A percentile compares a stretch with the other conserved stretches of the same genome.
These are phyloP conservation scores for Cheilosia urbana DNA, from an alignment of 2,888 invertebrate species.

Conservation along the genomic window DNA sequence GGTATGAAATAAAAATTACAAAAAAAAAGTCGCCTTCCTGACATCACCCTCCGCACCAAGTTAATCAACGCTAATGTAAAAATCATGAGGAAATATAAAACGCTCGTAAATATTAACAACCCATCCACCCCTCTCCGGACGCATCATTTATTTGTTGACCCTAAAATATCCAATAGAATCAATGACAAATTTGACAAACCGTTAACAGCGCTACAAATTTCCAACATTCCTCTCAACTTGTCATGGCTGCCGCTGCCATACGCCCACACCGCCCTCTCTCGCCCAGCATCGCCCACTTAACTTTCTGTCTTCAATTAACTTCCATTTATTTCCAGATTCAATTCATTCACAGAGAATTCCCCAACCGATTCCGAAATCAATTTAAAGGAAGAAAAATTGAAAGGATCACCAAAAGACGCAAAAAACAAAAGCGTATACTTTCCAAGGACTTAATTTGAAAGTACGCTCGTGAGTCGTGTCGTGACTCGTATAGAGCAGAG, in stretches of 20 bases:
- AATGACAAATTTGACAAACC: slow-evolving; percentile 63
- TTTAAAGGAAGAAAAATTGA: slow-evolving; percentile 67
- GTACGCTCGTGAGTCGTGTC: slow-evolving; percentile 39
- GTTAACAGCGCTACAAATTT: slow-evolving; percentile 48
- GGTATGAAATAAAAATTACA: no score
- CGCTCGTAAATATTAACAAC: background rate
- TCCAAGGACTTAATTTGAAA: slow-evolving; percentile 69
- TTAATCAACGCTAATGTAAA: no score
- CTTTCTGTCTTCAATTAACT: slow-evolving; percentile 63
- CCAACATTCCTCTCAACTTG: slow-evolving; percentile 36
- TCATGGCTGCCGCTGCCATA: background rate
- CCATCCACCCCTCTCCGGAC: background rate
- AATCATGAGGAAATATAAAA: no score
- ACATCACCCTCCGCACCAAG: no score
- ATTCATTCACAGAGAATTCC: slow-evolving; percentile 65
- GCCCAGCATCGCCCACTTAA: slow-evolving; percentile 33
- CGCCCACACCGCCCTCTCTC: background rate
- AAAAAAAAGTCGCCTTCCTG: no score
- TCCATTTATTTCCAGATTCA: slow-evolving; percentile 66
- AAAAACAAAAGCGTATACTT: slow-evolving; percentile 23
- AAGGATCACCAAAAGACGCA: slow-evolving; percentile 58
- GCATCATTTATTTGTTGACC: background rate
- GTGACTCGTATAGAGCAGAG: slow-evolving; percentile 23
- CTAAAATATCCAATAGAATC: slow-evolving; percentile 23
- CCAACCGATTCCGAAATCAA: slow-evolving; percentile 69